Evolutionary conservation across 2,888 invertebrate genomes (phyloP).

Genomic region (Xylocampa areola): DNA sequence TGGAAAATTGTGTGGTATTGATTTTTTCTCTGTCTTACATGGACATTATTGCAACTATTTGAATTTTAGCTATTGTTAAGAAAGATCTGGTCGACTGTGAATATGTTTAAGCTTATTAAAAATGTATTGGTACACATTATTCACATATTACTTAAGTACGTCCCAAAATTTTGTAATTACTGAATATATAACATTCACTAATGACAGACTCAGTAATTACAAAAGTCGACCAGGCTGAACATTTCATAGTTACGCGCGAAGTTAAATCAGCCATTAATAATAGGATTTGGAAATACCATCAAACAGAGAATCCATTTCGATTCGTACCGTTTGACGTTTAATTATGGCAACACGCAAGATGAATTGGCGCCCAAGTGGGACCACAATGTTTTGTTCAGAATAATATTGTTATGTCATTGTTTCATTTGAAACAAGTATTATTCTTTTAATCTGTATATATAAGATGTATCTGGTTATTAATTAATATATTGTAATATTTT

Average conservation of each 20-base stretch:
- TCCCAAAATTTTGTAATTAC: no score
- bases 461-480: no score
- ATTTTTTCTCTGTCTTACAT: no score
- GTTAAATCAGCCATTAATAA: constrained; percentile 43
- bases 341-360: constrained; percentile 64
- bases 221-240: constrained; percentile 35
- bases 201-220: constrained; percentile 32
- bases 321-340: constrained; percentile 62
- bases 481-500: no score
- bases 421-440: background rate
- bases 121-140: no score
- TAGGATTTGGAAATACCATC: constrained; percentile 41
- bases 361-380: constrained; percentile 55
- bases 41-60: no score
- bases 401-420: constrained; percentile 5
- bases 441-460: no score
- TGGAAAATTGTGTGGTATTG: background rate
- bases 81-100: no score
- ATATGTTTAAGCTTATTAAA: no score
- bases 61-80: no score
- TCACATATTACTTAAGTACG: no score
- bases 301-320: constrained; percentile 46
- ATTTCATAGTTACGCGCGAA: constrained; percentile 18
- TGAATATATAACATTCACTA: no score
- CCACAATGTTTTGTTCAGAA: constrained; percentile 32